phyloP scores from a whole-genome alignment of 2,797 vertebrate species.

The Salarias fasciatus region DNA sequence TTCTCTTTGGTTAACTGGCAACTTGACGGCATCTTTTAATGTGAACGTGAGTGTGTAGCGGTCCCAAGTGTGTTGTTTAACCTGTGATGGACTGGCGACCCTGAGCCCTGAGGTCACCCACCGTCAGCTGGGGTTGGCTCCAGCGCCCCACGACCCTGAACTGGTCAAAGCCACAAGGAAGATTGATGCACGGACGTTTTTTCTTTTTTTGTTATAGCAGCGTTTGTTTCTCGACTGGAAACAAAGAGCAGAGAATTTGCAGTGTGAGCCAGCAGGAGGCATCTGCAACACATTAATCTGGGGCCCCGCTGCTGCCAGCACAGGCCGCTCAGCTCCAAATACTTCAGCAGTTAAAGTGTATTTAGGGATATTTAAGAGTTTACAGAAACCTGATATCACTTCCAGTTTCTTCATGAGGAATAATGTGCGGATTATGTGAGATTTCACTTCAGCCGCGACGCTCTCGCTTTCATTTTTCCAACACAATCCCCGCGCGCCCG shows the following conservation, averaged over 20 bases:
- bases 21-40: too few species aligned
- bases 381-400: not conserved
- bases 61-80: too few species aligned
- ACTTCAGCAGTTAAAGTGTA: not conserved
- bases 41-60: too few species aligned
- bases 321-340: slow-evolving; percentile 7
- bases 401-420: not conserved
- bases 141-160: too few species aligned
- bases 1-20: too few species aligned
- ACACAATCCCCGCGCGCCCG: not conserved
- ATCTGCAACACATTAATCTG: slow-evolving; percentile 65
- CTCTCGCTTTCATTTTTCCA: too few species aligned
- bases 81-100: too few species aligned
- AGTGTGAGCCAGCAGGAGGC: slow-evolving; percentile 54
- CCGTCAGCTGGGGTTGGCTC: too few species aligned
- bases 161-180: not conserved
- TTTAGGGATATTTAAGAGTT: not conserved
- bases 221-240: slow-evolving; percentile 12
- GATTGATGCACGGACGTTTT: slow-evolving; percentile 21
- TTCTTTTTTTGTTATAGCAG: too few species aligned
- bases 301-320: slow-evolving; percentile 30
- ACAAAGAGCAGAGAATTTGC: slow-evolving; percentile 19
- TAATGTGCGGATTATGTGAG: not conserved
- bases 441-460: not conserved
- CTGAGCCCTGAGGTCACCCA: too few species aligned